Evolutionary conservation across 2,888 invertebrate species (phyloP).

Genomic region (Zhuqinia jingwanae): DNA sequence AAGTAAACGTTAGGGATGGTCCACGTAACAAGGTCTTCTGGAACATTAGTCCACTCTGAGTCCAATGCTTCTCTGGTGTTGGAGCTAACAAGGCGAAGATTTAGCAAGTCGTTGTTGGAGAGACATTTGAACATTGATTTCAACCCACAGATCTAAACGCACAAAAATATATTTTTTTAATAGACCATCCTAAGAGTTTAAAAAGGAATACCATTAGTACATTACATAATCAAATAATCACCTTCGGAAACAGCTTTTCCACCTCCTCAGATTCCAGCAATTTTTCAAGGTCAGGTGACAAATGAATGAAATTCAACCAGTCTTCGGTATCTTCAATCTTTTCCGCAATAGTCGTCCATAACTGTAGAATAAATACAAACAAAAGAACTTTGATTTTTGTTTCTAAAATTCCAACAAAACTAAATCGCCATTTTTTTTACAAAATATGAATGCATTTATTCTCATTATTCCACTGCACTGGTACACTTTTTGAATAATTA

Average conservation of each 20-base stretch:
- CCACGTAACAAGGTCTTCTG: no score
- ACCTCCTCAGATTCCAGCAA: not conserved
- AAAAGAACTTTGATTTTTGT: no score
- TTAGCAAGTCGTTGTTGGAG: not conserved
- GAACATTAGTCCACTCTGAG: not conserved
- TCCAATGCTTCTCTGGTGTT: not conserved
- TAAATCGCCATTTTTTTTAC: no score
- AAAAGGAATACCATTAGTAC: not conserved
- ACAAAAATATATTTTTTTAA: not conserved
- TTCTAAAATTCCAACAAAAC: no score
- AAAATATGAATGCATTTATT: no score
- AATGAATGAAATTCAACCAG: not conserved
- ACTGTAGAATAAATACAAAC: not conserved
- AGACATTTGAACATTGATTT: not conserved
- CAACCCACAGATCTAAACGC: not conserved
- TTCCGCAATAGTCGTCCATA: not conserved
- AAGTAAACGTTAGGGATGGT: not conserved
- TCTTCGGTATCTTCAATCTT: not conserved
- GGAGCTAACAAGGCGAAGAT: not conserved
- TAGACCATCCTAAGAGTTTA: not conserved
- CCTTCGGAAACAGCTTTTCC: not conserved
- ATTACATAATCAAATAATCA: not conserved
- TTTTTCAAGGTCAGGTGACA: not conserved
- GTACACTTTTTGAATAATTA: no score
- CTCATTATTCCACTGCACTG: no score